These are phyloP conservation scores for Puma concolor DNA, from an alignment of 2,113 vertebrate genomes.

Conservation along the genomic window DNA sequence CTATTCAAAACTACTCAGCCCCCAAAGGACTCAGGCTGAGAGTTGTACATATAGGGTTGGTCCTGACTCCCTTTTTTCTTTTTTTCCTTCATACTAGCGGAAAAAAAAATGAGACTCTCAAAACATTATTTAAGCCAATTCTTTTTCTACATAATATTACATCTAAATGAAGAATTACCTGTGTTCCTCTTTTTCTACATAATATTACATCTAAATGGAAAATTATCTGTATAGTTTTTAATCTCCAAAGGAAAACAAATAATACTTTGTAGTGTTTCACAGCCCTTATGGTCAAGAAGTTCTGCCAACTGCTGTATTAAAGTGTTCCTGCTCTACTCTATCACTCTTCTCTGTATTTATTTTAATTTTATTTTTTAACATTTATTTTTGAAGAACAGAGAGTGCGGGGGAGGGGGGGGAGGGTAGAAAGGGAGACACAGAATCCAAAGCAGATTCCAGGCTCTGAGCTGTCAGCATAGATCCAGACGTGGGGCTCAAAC, in stretches of 20 bases:
- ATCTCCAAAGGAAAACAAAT: background rate
- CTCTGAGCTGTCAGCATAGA: no score
- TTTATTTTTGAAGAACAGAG: no score
- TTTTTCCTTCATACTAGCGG: background rate
- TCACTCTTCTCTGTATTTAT: background rate
- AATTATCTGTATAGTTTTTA: background rate
- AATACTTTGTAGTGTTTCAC: background rate
- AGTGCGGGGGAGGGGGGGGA: no score
- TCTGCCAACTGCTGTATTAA: background rate
- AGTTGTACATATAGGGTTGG: background rate
- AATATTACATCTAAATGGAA: background rate
- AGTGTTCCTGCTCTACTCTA: background rate
- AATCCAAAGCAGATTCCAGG: no score
- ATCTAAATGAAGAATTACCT: no score
- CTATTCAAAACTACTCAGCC: background rate
- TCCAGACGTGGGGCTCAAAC: no score
- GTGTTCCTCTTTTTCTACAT: background rate
- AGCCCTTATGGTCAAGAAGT: background rate
- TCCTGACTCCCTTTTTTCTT: background rate
- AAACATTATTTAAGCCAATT: background rate
- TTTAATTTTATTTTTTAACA: background rate
- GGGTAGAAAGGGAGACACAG: no score
- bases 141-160: background rate
- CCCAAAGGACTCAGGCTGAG: background rate
- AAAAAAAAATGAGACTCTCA: background rate